A percentile compares a stretch with the other conserved stretches of the same genome.
Evolutionary conservation across 2,797 vertebrate species (phyloP).

Genomic region (Molossus alvarezi): DNA sequence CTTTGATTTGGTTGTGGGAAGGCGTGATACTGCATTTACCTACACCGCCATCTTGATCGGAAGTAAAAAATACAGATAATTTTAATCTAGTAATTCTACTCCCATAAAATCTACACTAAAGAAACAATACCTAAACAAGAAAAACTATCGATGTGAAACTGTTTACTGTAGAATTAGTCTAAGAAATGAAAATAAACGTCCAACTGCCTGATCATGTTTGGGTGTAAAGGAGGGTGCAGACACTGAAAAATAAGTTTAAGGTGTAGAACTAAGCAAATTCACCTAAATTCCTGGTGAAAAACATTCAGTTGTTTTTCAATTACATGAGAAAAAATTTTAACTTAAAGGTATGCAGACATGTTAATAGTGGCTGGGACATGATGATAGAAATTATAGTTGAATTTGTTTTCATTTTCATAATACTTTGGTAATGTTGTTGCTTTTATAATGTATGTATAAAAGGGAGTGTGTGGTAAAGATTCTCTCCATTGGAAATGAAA

Average conservation of each 20-base stretch:
- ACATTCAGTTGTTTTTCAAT: neutral
- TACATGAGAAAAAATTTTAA: neutral
- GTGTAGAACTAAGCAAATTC: neutral
- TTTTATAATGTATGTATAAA: slow-evolving; percentile 31
- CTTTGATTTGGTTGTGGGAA: no score
- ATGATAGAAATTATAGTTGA: neutral
- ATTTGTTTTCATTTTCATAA: slow-evolving; percentile 24
- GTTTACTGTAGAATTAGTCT: neutral
- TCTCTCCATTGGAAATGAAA: neutral
- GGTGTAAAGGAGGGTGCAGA: neutral
- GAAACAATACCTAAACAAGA: neutral
- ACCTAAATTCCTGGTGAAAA: neutral
- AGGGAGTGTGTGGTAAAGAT: neutral
- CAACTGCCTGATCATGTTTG: neutral
- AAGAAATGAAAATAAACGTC: neutral
- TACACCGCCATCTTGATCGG: no score
- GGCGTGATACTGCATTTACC: no score
- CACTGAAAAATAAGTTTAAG: neutral
- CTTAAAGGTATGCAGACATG: neutral
- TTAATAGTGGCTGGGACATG: neutral
- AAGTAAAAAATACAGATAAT: neutral
- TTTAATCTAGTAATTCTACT: neutral
- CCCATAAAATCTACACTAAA: neutral
- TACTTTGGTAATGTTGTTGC: neutral
- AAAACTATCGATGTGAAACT: neutral